Conservation (phyloP, 2,888 invertebrate species). For the Eugnorisma glareosa region DNA sequence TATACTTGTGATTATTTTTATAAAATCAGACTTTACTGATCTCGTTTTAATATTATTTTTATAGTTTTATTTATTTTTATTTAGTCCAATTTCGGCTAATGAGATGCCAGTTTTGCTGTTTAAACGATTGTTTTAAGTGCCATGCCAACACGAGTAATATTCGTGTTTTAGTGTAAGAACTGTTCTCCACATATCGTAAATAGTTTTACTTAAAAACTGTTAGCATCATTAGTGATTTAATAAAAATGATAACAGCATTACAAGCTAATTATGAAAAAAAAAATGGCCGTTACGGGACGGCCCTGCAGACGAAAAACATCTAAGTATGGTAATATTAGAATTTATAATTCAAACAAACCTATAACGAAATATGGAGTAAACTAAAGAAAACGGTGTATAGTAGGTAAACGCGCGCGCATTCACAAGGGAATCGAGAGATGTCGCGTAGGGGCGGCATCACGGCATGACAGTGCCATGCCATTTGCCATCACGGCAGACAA, state of each 20-base stretch:
- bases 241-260: background rate
- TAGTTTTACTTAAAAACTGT: slow-evolving; percentile 14
- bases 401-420: no score
- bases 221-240: slow-evolving; percentile 35
- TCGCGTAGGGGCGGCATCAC: no score
- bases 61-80: slow-evolving; percentile 37
- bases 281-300: no score
- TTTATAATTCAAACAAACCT: no score
- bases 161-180: slow-evolving; percentile 2
- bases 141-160: background rate
- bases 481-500: no score
- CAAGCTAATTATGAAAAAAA: no score
- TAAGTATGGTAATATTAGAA: no score
- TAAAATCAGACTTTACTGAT: slow-evolving; percentile 46
- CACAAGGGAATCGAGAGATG: no score
- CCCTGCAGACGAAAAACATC: no score
- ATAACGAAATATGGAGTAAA: no score
- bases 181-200: slow-evolving; percentile 32
- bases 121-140: background rate
- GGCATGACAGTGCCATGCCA: no score
- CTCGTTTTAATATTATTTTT: slow-evolving; percentile 51
- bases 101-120: background rate
- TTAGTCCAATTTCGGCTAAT: background rate
- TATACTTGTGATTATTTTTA: slow-evolving; percentile 41
- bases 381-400: no score